A percentile compares a stretch with the other conserved stretches of the same genome.
These are phyloP conservation scores for Drosophila rufa DNA, from an alignment of 1,140 invertebrate species.

Conservation along the genomic window DNA sequence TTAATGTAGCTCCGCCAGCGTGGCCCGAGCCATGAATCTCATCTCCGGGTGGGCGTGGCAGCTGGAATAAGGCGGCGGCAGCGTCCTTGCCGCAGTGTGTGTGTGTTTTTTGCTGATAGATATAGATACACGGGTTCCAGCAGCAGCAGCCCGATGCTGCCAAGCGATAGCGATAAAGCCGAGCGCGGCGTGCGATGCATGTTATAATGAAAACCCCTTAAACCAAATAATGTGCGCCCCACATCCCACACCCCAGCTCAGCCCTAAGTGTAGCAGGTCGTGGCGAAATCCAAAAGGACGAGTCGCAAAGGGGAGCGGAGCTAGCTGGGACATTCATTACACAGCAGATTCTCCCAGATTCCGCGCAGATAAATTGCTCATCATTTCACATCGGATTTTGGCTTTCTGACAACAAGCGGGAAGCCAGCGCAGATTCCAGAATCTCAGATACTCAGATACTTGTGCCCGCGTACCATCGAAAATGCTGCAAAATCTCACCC, in stretches of 20 bases:
- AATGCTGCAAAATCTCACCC: slow-evolving; percentile 14
- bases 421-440: slow-evolving; percentile 27
- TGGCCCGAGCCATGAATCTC: slow-evolving; percentile 42
- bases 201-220: slow-evolving; percentile 83
- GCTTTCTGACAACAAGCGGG: slow-evolving; percentile 48
- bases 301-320: neutral
- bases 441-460: neutral
- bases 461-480: neutral
- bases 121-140: slow-evolving; percentile 40
- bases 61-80: slow-evolving; percentile 13
- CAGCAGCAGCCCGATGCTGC: slow-evolving; percentile 67
- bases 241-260: neutral
- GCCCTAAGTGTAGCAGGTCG: neutral
- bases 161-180: slow-evolving; percentile 73
- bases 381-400: slow-evolving; percentile 77
- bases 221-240: slow-evolving; percentile 73
- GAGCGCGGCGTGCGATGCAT: slow-evolving; percentile 75
- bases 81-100: slow-evolving; percentile 29
- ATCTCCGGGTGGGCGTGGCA: slow-evolving; percentile 54
- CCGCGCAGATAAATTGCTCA: slow-evolving; percentile 77
- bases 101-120: slow-evolving; percentile 43
- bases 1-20: slow-evolving; percentile 64
- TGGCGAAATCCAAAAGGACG: slow-evolving; percentile 13
- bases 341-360: slow-evolving; percentile 78
- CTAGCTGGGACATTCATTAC: slow-evolving; percentile 75